Conservation (phyloP, 2,888 invertebrate species). For the Coelopa pilipes region DNA sequence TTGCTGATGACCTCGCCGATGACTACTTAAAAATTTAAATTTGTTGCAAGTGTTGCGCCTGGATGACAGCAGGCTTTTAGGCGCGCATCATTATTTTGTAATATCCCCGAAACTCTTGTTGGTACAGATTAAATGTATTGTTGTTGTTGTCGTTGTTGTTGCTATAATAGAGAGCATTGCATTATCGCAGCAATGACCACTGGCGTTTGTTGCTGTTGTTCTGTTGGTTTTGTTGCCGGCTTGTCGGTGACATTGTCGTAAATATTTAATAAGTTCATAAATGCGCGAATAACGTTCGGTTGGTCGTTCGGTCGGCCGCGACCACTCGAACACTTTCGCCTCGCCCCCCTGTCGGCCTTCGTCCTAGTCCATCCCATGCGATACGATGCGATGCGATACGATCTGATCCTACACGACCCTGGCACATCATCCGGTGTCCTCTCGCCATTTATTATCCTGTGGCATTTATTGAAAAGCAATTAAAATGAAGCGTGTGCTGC, state of each 20-base stretch:
- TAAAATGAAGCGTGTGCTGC: slow-evolving; percentile 53
- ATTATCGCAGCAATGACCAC: background rate
- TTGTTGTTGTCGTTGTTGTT: background rate
- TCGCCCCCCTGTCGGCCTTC: background rate
- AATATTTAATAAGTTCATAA: slow-evolving; percentile 35
- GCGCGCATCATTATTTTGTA: background rate
- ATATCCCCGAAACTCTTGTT: background rate
- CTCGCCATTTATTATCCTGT: slow-evolving; percentile 29
- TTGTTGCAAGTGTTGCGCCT: slow-evolving; percentile 33
- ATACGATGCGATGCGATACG: no score
- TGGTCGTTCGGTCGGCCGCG: no score
- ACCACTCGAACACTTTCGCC: no score
- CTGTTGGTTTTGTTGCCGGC: background rate
- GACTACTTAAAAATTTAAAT: slow-evolving; percentile 57
- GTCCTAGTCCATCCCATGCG: background rate
- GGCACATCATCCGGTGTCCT: background rate
- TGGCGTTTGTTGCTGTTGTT: slow-evolving; percentile 15
- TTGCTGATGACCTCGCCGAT: slow-evolving; percentile 35
- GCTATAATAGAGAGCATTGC: background rate
- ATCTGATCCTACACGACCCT: no score
- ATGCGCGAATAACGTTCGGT: slow-evolving; percentile 19
- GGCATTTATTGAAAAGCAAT: slow-evolving; percentile 63
- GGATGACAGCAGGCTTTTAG: no score
- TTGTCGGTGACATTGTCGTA: slow-evolving; percentile 30
- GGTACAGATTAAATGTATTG: background rate